Conservation (phyloP, 2,113 vertebrate genomes). For the Leptocoma aspasia region DNA sequence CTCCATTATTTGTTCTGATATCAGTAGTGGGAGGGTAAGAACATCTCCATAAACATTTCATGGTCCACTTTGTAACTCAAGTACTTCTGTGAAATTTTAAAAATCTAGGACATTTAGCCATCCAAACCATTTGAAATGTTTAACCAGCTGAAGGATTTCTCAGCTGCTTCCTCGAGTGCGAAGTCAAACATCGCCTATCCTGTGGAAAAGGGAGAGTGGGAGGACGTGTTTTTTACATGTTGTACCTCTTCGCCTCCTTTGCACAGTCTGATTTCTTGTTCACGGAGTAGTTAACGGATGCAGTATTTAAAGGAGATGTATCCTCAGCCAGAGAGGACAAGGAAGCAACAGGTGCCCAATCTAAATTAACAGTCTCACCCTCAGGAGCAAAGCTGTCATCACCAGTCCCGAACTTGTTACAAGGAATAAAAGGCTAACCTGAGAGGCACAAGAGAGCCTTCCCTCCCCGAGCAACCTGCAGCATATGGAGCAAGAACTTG, state of each 20-base stretch:
- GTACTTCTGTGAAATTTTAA: background rate
- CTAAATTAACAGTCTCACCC: background rate
- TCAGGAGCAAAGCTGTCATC: slow-evolving; percentile 29
- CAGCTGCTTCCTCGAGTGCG: slow-evolving; percentile 36
- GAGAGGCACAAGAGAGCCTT: background rate
- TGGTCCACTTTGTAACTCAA: slow-evolving; percentile 1
- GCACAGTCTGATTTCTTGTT: slow-evolving; percentile 47
- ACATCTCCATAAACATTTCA: background rate
- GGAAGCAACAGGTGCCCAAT: slow-evolving; percentile 10
- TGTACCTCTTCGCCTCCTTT: slow-evolving; percentile 58
- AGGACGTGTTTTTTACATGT: slow-evolving; percentile 61
- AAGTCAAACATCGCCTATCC: slow-evolving; percentile 53
- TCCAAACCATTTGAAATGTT: slow-evolving; percentile 6
- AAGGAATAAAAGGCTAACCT: background rate
- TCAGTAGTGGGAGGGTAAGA: background rate
- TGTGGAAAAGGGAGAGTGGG: slow-evolving; percentile 39
- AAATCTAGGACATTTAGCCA: slow-evolving; percentile 39
- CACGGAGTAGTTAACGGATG: background rate
- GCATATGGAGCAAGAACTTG: slow-evolving; percentile 1
- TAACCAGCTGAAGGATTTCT: slow-evolving; percentile 58
- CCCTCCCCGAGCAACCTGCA: background rate
- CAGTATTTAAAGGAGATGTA: background rate
- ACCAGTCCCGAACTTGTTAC: background rate
- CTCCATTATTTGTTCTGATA: background rate
- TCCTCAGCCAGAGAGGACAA: slow-evolving; percentile 4